These are phyloP conservation scores for Stomatorhinus ivindoensis DNA, from an alignment of 2,113 vertebrate species.

Conservation along the genomic window DNA sequence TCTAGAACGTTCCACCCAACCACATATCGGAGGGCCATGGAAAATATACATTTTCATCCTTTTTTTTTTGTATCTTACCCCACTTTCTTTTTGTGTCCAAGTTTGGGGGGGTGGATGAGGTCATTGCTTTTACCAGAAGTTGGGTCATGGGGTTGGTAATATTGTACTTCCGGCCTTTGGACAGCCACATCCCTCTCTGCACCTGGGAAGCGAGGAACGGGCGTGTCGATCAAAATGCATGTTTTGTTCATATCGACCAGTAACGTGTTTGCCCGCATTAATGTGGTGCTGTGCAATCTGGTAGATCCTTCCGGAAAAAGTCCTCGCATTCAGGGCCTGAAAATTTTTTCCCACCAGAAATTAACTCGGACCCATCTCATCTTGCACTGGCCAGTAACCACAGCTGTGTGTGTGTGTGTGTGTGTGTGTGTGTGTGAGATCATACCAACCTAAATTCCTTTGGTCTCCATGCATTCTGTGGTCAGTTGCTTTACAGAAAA, in stretches of 20 bases:
- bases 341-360: background rate
- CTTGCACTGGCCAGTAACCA: background rate
- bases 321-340: background rate
- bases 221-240: background rate
- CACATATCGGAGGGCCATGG: background rate
- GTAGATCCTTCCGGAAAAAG: background rate
- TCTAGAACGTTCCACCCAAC: constrained; percentile 3
- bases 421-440: background rate
- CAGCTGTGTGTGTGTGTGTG: background rate
- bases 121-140: background rate
- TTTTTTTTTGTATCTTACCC: background rate
- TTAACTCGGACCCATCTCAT: constrained; percentile 3
- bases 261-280: background rate
- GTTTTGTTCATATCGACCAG: background rate
- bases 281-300: background rate
- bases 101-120: background rate
- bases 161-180: background rate
- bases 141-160: background rate
- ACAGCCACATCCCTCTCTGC: background rate
- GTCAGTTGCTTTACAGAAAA: constrained; percentile 15
- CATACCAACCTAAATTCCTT: constrained; percentile 12
- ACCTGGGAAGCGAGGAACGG: background rate
- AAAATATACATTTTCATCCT: constrained; percentile 6
- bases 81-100: background rate
- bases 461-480: constrained; percentile 19